Evolutionary conservation across 2,113 vertebrate species (phyloP), one percentile per base, ranked within the genome.

Genomic region (Nothocercus julius): DNA sequence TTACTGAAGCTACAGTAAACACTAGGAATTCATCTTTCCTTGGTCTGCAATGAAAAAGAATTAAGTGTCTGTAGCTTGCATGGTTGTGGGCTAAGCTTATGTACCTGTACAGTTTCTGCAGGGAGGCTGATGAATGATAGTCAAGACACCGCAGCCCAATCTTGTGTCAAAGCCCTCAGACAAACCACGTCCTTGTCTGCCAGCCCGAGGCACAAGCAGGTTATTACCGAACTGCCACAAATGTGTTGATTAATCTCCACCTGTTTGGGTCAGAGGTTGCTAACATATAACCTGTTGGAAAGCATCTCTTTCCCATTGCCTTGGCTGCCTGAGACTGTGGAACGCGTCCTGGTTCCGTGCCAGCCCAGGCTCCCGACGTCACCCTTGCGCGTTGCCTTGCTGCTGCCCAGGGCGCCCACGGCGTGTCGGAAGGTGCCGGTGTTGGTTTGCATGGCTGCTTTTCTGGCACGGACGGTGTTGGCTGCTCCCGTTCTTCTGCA

Each of bases 271-370:
- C n/a, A 44, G 74, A 34, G 30, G 42, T 30, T 61, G 45, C 45
- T 40, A 17, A 15, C 22, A 3, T 5, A 2, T 11, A 58, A 5
- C 40, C 56, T 54, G 56, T 8, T 53, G 85, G 34, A 32, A 42
- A 63, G 16, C 0, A 0, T 0, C 6, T 3, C 3, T 69, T 56
- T n/a, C 32, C 15, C 5, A 0, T 19, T 18, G 56, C 16, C 58
- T 49, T 5, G 64, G 51, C 36, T 47, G 6, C 30, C 0, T 4
- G 40, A 18, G 21, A 6, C 2, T 21, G 7, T 15, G 24, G 36
- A 6, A 1, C 1, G 15, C 16, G 32, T 70, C 30, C 42, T 0
- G 2, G 32, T 18, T 0, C 27, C 12, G 34, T 13, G 75, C 25
- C 68, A 49, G 44, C 47, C 32, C 20, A 0, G 6, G 47, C 9